These are phyloP conservation scores for Corella eumyota DNA, from an alignment of 23 tunicate species.

Conservation along the genomic window DNA sequence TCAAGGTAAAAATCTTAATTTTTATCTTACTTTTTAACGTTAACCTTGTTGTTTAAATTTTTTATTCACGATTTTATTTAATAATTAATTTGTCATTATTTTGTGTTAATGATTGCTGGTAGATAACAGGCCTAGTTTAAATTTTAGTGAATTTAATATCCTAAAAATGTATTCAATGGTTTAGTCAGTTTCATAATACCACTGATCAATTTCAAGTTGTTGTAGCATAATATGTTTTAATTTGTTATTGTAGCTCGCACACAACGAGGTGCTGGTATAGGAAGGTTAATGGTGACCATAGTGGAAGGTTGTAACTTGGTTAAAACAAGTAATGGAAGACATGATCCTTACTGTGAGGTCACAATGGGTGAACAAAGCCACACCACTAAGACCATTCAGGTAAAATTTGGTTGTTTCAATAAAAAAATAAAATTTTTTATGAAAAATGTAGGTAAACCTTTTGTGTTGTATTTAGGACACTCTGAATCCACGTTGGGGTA, in stretches of 20 bases:
- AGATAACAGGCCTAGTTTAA: too few species aligned
- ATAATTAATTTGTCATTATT: too few species aligned
- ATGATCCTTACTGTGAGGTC: slow-evolving; percentile 88
- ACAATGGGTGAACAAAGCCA: slow-evolving; percentile 90
- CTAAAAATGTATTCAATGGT: too few species aligned
- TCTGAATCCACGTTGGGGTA: slow-evolving; percentile 73
- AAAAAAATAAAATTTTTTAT: too few species aligned
- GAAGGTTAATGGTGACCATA: slow-evolving; percentile 74
- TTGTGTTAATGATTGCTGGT: too few species aligned
- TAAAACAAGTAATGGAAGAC: slow-evolving; percentile 53
- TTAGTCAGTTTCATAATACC: too few species aligned
- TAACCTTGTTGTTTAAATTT: background rate
- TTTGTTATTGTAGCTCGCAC: slow-evolving; percentile 48
- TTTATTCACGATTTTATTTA: background rate
- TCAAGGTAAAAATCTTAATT: slow-evolving; percentile 29
- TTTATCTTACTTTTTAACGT: background rate
- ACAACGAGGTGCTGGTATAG: slow-evolving; percentile 66
- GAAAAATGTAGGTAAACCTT: too few species aligned
- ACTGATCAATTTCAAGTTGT: too few species aligned
- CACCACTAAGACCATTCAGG: slow-evolving; percentile 84
- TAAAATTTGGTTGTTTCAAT: background rate
- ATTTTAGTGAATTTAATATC: too few species aligned
- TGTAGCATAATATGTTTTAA: too few species aligned
- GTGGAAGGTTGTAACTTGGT: slow-evolving; percentile 86
- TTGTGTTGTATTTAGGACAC: slow-evolving; percentile 42